Conservation (phyloP, 1,140 invertebrate genomes). For the Brachionus rotundiformis region DNA sequence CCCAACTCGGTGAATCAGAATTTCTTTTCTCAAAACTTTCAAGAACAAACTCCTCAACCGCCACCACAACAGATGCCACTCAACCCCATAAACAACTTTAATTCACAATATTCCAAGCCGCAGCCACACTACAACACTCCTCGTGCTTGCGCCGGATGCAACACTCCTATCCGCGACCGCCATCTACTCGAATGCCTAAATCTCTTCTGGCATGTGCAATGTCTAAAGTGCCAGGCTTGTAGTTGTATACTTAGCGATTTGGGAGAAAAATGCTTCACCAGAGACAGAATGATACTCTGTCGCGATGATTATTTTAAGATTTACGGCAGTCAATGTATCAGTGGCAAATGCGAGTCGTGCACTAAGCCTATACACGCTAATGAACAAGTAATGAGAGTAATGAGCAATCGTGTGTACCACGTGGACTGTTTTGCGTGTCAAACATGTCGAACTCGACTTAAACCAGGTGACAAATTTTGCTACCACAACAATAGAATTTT, state of each 20-base stretch:
- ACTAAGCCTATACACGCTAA: conserved; percentile 9
- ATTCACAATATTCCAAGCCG: conserved; percentile 6
- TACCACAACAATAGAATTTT: conserved; percentile 20
- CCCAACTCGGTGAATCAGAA: conserved; percentile 1
- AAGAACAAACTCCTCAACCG: neutral
- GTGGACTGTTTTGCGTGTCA: conserved; percentile 35
- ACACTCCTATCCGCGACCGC: conserved; percentile 8
- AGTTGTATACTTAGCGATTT: neutral
- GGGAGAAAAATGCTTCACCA: conserved; percentile 37
- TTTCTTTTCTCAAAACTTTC: neutral
- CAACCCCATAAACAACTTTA: conserved; percentile 24
- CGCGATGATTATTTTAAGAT: conserved; percentile 35
- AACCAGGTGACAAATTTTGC: conserved; percentile 32
- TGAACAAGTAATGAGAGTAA: conserved; percentile 50
- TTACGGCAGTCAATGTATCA: neutral
- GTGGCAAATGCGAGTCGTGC: conserved; percentile 37
- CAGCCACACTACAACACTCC: neutral
- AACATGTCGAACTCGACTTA: neutral
- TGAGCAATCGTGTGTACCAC: conserved; percentile 46
- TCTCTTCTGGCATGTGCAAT: conserved; percentile 47
- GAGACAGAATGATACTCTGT: conserved; percentile 37
- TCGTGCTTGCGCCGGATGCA: conserved; percentile 28
- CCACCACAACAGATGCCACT: conserved; percentile 2
- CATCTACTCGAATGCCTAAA: conserved; percentile 23
- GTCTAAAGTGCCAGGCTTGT: conserved; percentile 33